These are phyloP conservation scores for Todiramphus chloris DNA, from an alignment of 2,113 vertebrate genomes.

Conservation along the genomic window DNA sequence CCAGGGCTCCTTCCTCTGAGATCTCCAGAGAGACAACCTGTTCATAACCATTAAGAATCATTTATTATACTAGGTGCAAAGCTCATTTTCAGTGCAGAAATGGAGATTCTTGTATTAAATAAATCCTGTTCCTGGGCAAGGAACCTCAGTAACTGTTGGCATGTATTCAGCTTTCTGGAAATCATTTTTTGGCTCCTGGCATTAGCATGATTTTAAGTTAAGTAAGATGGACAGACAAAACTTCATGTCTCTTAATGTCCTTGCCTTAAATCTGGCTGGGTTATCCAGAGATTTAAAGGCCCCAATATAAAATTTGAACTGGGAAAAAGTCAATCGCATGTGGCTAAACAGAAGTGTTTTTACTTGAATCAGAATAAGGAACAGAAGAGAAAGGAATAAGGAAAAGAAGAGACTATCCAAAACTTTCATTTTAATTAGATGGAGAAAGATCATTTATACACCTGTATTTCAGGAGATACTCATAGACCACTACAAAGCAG, in stretches of 20 bases:
- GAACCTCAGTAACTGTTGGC: neutral
- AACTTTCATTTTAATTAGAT: neutral
- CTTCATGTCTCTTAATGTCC: neutral
- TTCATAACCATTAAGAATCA: neutral
- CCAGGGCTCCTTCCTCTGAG: neutral
- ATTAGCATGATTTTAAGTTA: slow-evolving; percentile 24
- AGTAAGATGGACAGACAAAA: neutral
- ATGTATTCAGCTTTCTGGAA: neutral
- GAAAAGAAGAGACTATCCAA: neutral
- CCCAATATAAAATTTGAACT: neutral
- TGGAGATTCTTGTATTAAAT: neutral
- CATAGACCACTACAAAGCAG: neutral
- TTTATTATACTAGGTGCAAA: neutral
- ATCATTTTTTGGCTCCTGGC: slow-evolving; percentile 7
- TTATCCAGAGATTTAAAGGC: neutral
- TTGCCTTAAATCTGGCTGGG: neutral
- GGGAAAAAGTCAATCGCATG: neutral
- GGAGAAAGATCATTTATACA: neutral
- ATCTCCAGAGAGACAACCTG: neutral
- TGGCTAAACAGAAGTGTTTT: neutral
- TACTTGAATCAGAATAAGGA: neutral
- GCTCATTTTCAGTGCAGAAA: neutral
- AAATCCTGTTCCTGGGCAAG: neutral
- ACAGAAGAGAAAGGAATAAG: too few relatives aligned
- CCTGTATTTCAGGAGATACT: neutral